Conservation (phyloP, 2,888 invertebrate species). For the Pegoplata infirma region DNA sequence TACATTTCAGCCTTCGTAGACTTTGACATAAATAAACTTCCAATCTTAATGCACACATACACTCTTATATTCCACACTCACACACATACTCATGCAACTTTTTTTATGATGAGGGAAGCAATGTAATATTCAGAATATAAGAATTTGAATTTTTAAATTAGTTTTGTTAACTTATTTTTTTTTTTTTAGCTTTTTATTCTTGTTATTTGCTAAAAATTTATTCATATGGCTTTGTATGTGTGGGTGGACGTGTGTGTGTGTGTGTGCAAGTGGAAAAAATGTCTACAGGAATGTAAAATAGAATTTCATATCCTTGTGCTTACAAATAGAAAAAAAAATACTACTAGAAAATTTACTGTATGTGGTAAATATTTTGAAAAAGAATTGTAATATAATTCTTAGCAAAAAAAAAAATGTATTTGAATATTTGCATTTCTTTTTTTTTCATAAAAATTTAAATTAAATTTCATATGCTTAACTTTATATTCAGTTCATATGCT, state of each 20-base stretch:
- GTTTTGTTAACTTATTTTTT: constrained; percentile 76
- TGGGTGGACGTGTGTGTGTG: neutral
- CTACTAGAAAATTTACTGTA: constrained; percentile 20
- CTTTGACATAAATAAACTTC: constrained; percentile 42
- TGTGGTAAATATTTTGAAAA: neutral
- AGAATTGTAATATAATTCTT: constrained; percentile 6
- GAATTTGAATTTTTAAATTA: constrained; percentile 79
- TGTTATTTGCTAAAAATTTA: constrained; percentile 14
- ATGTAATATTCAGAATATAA: constrained; percentile 65
- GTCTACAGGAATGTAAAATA: constrained; percentile 55
- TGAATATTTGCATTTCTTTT: too few species aligned
- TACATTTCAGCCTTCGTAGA: constrained; percentile 23
- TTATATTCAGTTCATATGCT: too few species aligned
- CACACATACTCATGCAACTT: constrained; percentile 13
- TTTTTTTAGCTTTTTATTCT: neutral
- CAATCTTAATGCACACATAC: neutral
- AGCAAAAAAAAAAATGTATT: neutral
- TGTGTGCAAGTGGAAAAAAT: constrained; percentile 13
- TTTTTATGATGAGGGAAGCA: constrained; percentile 14
- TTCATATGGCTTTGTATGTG: neutral
- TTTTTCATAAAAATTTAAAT: too few species aligned
- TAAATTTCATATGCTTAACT: too few species aligned
- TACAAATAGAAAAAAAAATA: neutral
- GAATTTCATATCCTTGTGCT: constrained; percentile 38
- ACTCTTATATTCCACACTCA: constrained; percentile 11